Base-by-base conservation (phyloP, 2,888 invertebrate species). In the Xestia c-nigrum region DNA sequence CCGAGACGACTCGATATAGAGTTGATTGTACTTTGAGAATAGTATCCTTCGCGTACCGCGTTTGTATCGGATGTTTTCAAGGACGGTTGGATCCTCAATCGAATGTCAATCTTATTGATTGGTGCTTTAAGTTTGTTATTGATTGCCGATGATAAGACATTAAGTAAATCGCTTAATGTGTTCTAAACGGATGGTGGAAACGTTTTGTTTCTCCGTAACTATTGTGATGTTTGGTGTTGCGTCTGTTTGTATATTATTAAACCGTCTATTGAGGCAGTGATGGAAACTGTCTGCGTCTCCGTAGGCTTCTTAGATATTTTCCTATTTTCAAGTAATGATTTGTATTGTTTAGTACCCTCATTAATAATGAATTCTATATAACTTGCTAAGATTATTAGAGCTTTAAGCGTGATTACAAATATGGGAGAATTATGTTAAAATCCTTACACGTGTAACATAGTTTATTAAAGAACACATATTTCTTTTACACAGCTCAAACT, bases 111-210 rank as follows among this genome's bases (percentile, higher is more conserved):
- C 94, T 94, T 96, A 94, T 94, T 87, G 85, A 90, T 91, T 88
- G 85, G 88, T 71, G 24, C 55, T 75, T 87, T 87, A 77, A 88
- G 94, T 90, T 82, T 84, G 85, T 76, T 85, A 85, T 93, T 74
- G 88, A 84, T 80, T 85, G 87, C 77, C 76, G 68, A 83, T 82
- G 81, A 83, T 76, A 80, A 90, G 91, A 92, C 93, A 94, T 96
- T 95, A 95, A 92, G 93, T 93, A 94, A 95, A 95, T 96, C 94
- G 94, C 92, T 94, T 94, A 95, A 96, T 95, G 95, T 93, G 92
- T 92, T 93, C 91, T 91, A 91, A 94, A 93, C 93, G 93, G 93
- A 92, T 91, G 92, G 91, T 92, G 92, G 92, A 92, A 92, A 91
- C 92, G 95, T 94, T 95, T 95, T 94, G 95, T 94, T 94, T 92